Conservation (phyloP, 2,888 invertebrate genomes). For the Ditylenchus weischeri region DNA sequence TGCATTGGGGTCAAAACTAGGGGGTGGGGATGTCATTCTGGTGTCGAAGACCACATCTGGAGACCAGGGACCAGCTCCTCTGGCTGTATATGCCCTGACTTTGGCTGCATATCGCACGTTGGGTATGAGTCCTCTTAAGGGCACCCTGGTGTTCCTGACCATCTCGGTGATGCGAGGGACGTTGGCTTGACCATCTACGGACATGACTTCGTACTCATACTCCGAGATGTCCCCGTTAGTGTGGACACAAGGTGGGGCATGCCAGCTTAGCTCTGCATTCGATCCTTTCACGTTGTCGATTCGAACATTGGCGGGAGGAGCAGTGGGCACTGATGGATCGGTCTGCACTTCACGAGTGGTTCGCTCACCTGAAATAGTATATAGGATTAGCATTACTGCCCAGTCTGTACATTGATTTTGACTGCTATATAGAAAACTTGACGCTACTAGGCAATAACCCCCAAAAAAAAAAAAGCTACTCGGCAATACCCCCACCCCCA, state of each 20-base stretch:
- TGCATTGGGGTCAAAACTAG: conserved; percentile 26
- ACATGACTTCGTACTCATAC: conserved; percentile 57
- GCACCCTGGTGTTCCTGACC: conserved; percentile 49
- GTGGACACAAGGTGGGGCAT: conserved; percentile 57
- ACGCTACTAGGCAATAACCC: neutral
- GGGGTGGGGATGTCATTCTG: conserved; percentile 25
- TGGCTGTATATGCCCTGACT: conserved; percentile 55
- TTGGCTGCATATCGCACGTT: conserved; percentile 53
- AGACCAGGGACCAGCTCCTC: conserved; percentile 58
- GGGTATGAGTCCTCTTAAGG: conserved; percentile 52
- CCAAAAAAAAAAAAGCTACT: too few relatives aligned
- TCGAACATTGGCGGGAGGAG: conserved; percentile 51
- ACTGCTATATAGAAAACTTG: too few relatives aligned
- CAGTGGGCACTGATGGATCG: conserved; percentile 52
- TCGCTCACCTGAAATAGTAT: conserved; percentile 28
- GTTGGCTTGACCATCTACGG: conserved; percentile 40
- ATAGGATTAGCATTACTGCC: too few relatives aligned
- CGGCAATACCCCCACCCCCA: too few relatives aligned
- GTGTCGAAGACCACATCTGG: conserved; percentile 52
- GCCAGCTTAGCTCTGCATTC: conserved; percentile 54
- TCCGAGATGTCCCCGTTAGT: conserved; percentile 58
- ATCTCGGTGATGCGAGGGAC: conserved; percentile 45
- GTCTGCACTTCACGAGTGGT: conserved; percentile 53
- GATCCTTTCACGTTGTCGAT: conserved; percentile 45
- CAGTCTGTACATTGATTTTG: too few relatives aligned